Percentiles rank a stretch among this genome's conserved stretches.
Conservation (phyloP, 2,797 vertebrate species). For the Vultur gryphus region DNA sequence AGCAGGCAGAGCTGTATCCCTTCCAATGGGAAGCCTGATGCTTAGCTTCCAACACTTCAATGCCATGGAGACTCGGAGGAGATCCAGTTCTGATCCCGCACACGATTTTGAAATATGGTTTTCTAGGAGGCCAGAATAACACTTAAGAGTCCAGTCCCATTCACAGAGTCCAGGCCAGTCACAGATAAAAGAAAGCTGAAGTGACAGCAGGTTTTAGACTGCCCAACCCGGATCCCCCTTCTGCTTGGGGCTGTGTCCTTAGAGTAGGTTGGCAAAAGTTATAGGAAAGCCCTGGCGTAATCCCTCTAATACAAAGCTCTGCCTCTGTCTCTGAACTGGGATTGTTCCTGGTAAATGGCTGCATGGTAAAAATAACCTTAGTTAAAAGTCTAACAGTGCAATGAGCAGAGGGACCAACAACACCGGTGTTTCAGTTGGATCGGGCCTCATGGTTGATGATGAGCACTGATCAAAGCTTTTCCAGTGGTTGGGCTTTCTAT, state of each 20-base stretch:
- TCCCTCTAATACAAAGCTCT: not conserved
- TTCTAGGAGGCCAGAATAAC: not conserved
- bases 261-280: not conserved
- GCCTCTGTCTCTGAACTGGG: not conserved
- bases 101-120: not conserved
- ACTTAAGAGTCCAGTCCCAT: not conserved
- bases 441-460: not conserved
- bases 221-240: no score
- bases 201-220: not conserved
- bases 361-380: not conserved
- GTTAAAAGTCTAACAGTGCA: not conserved
- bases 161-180: not conserved
- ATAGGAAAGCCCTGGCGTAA: not conserved
- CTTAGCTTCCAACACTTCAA: not conserved
- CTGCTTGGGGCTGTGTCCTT: not conserved
- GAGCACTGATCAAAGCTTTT: not conserved
- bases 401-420: not conserved
- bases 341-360: not conserved
- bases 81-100: not conserved
- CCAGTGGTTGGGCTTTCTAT: not conserved
- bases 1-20: not conserved
- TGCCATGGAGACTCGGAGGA: not conserved
- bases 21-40: not conserved
- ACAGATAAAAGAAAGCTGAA: not conserved
- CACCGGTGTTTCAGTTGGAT: not conserved